Evolutionary conservation across 2,113 vertebrate genomes (phyloP).

Genomic region (Malurus elegans): DNA sequence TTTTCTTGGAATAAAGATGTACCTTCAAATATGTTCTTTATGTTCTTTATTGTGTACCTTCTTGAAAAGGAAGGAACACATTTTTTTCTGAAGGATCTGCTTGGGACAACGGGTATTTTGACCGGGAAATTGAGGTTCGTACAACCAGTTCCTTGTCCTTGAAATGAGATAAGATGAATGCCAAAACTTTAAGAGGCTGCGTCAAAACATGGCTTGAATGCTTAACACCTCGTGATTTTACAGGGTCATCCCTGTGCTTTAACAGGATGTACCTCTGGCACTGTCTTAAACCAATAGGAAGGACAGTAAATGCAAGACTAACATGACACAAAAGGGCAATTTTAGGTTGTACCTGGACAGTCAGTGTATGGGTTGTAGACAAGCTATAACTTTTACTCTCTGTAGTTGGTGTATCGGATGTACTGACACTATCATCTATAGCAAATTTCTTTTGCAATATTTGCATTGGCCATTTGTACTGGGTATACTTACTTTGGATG

Average conservation of each 20-base stretch:
- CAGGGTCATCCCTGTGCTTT: neutral
- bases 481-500: neutral
- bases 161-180: neutral
- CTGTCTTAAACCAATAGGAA: neutral
- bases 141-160: neutral
- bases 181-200: neutral
- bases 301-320: neutral
- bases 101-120: neutral
- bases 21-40: neutral
- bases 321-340: neutral
- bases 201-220: neutral
- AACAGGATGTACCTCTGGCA: neutral
- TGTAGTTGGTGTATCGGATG: rapidly evolving
- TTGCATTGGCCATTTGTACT: neutral
- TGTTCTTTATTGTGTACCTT: neutral
- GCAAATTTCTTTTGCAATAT: neutral
- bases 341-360: neutral
- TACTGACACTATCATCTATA: neutral
- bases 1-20: neutral
- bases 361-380: neutral
- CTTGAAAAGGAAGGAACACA: neutral
- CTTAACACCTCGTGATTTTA: neutral
- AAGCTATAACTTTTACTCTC: neutral
- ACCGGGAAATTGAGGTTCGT: neutral
- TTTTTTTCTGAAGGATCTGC: neutral